Percentiles rank a stretch among this genome's conserved stretches.
Conservation (phyloP, 2,888 invertebrate species). For the Aleiodes alternator region DNA sequence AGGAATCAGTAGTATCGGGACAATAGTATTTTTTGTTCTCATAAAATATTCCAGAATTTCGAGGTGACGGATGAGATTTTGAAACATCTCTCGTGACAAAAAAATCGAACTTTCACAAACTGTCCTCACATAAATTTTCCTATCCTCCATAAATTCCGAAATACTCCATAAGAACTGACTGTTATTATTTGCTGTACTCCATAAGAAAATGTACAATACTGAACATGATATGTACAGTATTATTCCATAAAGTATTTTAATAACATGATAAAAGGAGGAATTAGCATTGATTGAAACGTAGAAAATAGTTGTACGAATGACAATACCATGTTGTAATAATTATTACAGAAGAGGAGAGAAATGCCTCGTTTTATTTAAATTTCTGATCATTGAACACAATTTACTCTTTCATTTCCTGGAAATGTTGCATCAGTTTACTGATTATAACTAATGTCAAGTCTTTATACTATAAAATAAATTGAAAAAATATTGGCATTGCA, state of each 20-base stretch:
- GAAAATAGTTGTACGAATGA: constrained; percentile 51
- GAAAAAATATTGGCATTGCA: constrained; percentile 5
- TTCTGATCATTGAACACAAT: no score
- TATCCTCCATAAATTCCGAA: no score
- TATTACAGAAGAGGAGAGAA: background rate
- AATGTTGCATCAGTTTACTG: no score
- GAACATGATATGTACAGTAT: constrained; percentile 59
- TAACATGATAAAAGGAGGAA: constrained; percentile 54
- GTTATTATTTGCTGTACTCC: constrained; percentile 11
- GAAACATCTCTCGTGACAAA: no score
- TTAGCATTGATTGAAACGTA: constrained; percentile 32
- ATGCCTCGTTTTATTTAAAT: constrained; percentile 14
- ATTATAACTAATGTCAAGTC: background rate
- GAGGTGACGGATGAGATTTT: no score
- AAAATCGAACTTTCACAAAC: no score
- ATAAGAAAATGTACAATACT: constrained; percentile 51
- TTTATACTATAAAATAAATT: constrained; percentile 17
- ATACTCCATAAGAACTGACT: background rate
- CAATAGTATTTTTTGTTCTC: no score
- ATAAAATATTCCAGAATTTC: no score
- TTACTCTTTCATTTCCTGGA: no score
- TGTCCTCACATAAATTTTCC: no score
- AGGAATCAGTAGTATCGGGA: no score
- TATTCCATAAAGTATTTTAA: constrained; percentile 64
- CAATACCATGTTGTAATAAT: constrained; percentile 50